A percentile compares a stretch with the other conserved stretches of the same genome.
Evolutionary conservation across 2,797 vertebrate genomes (phyloP).

Genomic region (Leuciscus waleckii): DNA sequence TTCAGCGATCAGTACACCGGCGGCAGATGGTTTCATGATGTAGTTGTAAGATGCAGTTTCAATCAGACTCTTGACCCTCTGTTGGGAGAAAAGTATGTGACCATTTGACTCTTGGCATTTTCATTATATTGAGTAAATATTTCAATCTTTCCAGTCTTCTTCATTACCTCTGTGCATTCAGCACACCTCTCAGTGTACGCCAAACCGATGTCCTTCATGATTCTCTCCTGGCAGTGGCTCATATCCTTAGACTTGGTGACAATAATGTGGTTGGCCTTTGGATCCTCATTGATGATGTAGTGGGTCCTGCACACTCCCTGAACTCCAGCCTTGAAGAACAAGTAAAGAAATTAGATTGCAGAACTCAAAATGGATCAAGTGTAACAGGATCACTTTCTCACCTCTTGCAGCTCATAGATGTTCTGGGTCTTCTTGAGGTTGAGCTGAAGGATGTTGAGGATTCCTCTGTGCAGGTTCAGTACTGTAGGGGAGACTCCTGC

Average conservation of each 20-base stretch:
- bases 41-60: conserved; percentile 80
- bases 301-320: conserved; percentile 78
- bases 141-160: background rate
- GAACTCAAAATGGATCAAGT: background rate
- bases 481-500: conserved; percentile 65
- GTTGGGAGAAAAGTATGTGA: background rate
- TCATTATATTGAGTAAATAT: background rate
- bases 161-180: conserved; percentile 78
- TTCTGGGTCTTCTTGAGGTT: conserved; percentile 75
- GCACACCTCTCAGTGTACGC: conserved; percentile 73
- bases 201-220: conserved; percentile 78
- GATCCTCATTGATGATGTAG: conserved; percentile 72
- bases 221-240: conserved; percentile 78
- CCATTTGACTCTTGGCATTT: background rate
- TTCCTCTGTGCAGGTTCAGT: conserved; percentile 75
- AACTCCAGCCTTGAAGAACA: conserved; percentile 71
- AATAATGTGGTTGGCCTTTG: conserved; percentile 64
- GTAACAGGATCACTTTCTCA: conserved; percentile 45
- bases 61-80: conserved; percentile 78
- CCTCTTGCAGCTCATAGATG: conserved; percentile 78
- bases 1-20: conserved; percentile 76
- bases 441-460: conserved; percentile 74
- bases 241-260: conserved; percentile 81
- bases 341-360: no score
- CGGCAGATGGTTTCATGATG: conserved; percentile 75